These are phyloP conservation scores for Synanthedon andrenaeformis DNA, from an alignment of 2,888 invertebrate species.

Conservation along the genomic window DNA sequence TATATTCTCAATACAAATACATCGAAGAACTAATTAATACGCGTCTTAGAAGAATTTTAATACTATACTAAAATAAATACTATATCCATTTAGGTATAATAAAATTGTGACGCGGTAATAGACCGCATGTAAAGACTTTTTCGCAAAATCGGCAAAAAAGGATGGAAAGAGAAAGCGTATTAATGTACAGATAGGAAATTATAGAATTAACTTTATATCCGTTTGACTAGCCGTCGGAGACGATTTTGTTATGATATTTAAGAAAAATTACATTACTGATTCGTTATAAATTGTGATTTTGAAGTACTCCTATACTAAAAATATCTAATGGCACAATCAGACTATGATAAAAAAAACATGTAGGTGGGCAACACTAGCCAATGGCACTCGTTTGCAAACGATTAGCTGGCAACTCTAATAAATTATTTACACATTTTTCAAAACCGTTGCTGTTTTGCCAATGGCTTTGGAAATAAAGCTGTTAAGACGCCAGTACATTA, in stretches of 20 bases:
- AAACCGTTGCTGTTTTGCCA: too few species aligned
- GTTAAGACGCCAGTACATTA: too few species aligned
- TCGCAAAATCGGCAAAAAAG: too few species aligned
- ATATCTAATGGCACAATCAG: constrained; percentile 38
- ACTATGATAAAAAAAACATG: constrained; percentile 22
- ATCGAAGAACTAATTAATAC: constrained; percentile 3
- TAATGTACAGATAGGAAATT: too few species aligned
- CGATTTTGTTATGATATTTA: too few species aligned
- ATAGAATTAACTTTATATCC: too few species aligned
- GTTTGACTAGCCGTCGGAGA: too few species aligned
- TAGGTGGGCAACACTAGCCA: constrained; percentile 35
- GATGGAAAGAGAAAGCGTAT: too few species aligned
- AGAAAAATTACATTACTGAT: too few species aligned
- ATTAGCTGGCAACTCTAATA: constrained; percentile 6
- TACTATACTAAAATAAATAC: constrained; percentile 19
- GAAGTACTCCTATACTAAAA: neutral
- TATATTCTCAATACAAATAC: neutral
- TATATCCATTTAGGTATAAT: constrained; percentile 4
- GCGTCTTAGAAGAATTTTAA: constrained; percentile 12
- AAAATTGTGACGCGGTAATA: neutral
- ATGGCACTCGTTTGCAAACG: neutral
- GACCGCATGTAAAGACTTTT: too few species aligned
- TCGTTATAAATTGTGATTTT: too few species aligned
- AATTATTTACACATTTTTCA: constrained; percentile 7
- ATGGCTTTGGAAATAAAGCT: too few species aligned